Evolutionary conservation across 2,888 invertebrate genomes (phyloP).

Genomic region (Clistopyga incitator): DNA sequence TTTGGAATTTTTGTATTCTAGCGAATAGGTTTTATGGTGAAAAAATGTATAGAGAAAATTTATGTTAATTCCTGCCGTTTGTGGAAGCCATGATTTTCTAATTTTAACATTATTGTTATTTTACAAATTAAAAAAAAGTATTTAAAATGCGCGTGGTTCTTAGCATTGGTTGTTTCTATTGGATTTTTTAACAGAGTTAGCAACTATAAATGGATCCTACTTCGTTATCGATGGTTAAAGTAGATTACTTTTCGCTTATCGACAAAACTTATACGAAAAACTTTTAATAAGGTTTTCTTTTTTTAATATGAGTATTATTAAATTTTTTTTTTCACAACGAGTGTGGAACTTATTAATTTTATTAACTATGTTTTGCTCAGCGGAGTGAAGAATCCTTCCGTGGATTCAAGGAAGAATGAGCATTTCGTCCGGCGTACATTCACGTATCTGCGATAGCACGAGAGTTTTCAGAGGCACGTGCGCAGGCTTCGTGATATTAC

Average conservation of each 20-base stretch:
- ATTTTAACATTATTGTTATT: too few relatives aligned
- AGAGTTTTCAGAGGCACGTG: constrained; percentile 33
- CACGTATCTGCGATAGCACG: constrained; percentile 51
- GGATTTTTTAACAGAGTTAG: too few relatives aligned
- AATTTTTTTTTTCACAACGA: constrained; percentile 1
- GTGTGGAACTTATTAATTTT: constrained; percentile 21
- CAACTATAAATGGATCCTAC: too few relatives aligned
- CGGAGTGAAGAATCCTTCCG: not conserved
- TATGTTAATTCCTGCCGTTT: too few relatives aligned
- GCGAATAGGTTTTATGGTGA: too few relatives aligned
- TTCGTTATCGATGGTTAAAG: not conserved
- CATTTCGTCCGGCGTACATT: constrained; percentile 41
- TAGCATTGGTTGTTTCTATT: too few relatives aligned
- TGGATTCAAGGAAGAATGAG: constrained; percentile 27
- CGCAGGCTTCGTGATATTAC: constrained; percentile 51
- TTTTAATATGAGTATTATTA: not conserved
- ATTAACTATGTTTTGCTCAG: constrained; percentile 21
- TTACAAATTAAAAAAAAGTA: too few relatives aligned
- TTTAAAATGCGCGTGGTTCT: too few relatives aligned
- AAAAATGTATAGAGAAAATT: too few relatives aligned
- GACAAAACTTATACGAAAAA: not conserved
- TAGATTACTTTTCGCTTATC: not conserved
- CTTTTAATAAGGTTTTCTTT: not conserved
- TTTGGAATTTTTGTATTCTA: too few relatives aligned
- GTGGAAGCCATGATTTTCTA: too few relatives aligned